phyloP scores from a whole-genome alignment of 2,888 invertebrate genomes.

The Drosophila histrio region DNA sequence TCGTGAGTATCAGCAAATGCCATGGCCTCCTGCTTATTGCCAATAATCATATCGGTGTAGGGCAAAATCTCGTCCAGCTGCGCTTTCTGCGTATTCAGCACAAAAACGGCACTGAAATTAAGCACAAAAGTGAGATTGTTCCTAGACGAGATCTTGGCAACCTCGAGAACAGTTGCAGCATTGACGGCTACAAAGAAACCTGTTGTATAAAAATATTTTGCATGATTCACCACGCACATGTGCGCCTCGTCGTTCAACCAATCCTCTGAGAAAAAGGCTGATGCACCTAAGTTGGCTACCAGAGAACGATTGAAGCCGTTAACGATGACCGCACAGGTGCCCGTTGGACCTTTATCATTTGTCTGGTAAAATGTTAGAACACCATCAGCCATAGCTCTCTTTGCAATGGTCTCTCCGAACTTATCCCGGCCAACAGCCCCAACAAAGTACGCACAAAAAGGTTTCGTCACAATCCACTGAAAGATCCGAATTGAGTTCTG shows the following conservation, averaged over 20 bases:
- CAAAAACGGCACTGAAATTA: conserved; percentile 69
- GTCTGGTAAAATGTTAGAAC: conserved; percentile 52
- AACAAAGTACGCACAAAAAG: conserved; percentile 36
- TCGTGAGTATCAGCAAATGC: conserved; percentile 40
- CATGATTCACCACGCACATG: conserved; percentile 41
- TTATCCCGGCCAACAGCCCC: conserved; percentile 62
- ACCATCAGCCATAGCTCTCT: conserved; percentile 58
- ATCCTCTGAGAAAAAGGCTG: conserved; percentile 48
- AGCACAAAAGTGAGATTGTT: conserved; percentile 41
- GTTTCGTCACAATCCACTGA: conserved; percentile 60
- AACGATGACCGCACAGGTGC: conserved; percentile 64
- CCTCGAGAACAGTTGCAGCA: conserved; percentile 14
- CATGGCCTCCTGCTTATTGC: conserved; percentile 64
- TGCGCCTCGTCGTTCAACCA: conserved; percentile 51
- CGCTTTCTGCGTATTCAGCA: conserved; percentile 34
- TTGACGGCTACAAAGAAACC: conserved; percentile 70
- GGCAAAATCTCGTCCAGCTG: conserved; percentile 37
- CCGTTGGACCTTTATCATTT: conserved; percentile 41
- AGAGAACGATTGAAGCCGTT: conserved; percentile 47
- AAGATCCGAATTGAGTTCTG: conserved; percentile 65
- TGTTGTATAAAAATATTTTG: conserved; percentile 52
- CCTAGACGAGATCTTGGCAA: conserved; percentile 30
- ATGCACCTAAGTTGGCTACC: conserved; percentile 68
- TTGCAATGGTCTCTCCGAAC: conserved; percentile 53
- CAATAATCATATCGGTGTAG: conserved; percentile 54